Evolutionary conservation across 2,888 invertebrate genomes (phyloP), one percentile per base, ranked within the genome.

Genomic region (Tineola bisselliella): DNA sequence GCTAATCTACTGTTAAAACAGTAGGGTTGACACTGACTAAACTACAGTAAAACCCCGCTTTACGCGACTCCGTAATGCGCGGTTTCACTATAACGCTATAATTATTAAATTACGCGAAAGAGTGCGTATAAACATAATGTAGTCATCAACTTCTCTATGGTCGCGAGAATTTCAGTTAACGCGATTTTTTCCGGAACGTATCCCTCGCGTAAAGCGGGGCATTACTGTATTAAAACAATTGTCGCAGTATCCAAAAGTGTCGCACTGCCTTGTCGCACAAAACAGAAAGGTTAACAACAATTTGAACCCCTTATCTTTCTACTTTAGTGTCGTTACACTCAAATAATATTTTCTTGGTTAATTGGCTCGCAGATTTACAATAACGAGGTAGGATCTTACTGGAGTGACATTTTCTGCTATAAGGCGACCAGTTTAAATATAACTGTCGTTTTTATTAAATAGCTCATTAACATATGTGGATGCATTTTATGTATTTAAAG

Each of bases 331-430:
- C 48, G 54, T 18, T 52, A 54, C 18, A 18, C 54, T 25, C 58
- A 58, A 19, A 58, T 43, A 66, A 72, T 74, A 73, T 69, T 70
- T 70, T 69, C 67, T 65, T 66, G 69, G 70, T 74, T 76, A 76
- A 76, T 76, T 76, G 75, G 72, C 69, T 64, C 63, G 59, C 61
- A 65, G 73, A 74, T 74, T 71, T 72, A 74, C 68, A 66, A 62
- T 74, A 72, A 74, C 68, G 72, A 68, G 61, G 18, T 48, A 15
- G 56, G 18, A 43, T 59, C 61, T 43, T 10, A 44, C 33, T 63
- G 58, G 8, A 33, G 58, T 58, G 58, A 62, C 67, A 65, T 61
- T 64, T 66, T 61, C 63, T 59, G 38, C 6, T 59, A 48, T 60
- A 54, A 61, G 52, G 44, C 60, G 33, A 52, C 57, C 60, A 43